Evolutionary conservation across 1,140 invertebrate genomes (phyloP).

Genomic region (Pachyrhynchus sulphureomaculatus): DNA sequence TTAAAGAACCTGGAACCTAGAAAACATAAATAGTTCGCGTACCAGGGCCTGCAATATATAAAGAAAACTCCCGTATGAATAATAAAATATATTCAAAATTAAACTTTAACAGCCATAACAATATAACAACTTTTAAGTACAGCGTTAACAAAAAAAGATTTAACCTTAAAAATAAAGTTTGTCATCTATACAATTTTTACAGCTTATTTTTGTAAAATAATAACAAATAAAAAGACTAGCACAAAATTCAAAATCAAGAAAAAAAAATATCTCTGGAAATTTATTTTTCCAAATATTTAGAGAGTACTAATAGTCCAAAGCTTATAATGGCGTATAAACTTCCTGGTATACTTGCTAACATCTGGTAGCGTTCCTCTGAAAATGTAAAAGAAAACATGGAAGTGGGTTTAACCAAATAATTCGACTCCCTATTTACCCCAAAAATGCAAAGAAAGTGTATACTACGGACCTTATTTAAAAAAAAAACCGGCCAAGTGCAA

Average conservation of each 20-base stretch:
- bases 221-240: conserved; percentile 9
- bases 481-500: too few relatives aligned
- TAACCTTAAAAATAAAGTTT: too few relatives aligned
- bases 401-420: conserved; percentile 3
- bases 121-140: background rate
- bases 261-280: background rate
- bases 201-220: background rate
- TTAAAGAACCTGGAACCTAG: too few relatives aligned
- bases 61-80: conserved; percentile 4
- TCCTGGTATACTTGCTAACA: conserved; percentile 71
- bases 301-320: conserved; percentile 63
- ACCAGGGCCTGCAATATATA: too few relatives aligned
- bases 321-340: conserved; percentile 65
- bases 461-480: too few relatives aligned
- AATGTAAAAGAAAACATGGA: conserved; percentile 48
- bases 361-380: conserved; percentile 70
- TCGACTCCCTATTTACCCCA: conserved; percentile 4
- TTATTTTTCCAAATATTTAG: conserved; percentile 41
- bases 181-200: background rate
- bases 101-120: conserved; percentile 8
- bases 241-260: background rate
- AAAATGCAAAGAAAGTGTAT: too few relatives aligned
- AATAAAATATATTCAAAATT: conserved; percentile 9
- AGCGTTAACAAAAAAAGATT: too few relatives aligned
- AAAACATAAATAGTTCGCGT: too few relatives aligned